phyloP scores from a whole-genome alignment of 2,113 vertebrate species.

The Silurus asotus region DNA sequence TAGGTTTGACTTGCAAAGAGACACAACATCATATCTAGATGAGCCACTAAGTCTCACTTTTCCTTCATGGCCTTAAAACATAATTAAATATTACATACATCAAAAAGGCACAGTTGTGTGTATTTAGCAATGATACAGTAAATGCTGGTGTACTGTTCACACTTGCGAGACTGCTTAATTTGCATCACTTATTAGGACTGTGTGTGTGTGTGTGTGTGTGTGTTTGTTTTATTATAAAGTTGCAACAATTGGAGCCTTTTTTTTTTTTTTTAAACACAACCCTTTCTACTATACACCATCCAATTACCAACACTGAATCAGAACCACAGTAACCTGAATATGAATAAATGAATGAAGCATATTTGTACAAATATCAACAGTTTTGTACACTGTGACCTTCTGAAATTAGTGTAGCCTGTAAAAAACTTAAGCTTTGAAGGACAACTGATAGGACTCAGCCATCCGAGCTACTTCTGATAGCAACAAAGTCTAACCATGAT shows the following conservation, averaged over 20 bases:
- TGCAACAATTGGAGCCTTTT: background rate
- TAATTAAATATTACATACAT: background rate
- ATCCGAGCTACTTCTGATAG: slow-evolving; percentile 53
- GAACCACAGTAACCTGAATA: background rate
- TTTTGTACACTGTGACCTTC: slow-evolving; percentile 24
- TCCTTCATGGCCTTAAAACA: background rate
- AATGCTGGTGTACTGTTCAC: background rate
- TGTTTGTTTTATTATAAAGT: background rate
- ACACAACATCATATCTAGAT: background rate
- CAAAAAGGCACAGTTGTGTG: background rate
- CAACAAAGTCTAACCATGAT: slow-evolving; percentile 69
- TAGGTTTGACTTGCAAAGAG: background rate
- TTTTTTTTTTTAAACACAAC: background rate
- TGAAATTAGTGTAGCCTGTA: slow-evolving; percentile 12
- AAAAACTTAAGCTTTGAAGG: slow-evolving; percentile 13
- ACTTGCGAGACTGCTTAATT: background rate
- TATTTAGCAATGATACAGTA: background rate
- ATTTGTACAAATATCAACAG: background rate
- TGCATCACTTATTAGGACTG: background rate
- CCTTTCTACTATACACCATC: background rate
- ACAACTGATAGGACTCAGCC: slow-evolving; percentile 27
- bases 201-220: background rate
- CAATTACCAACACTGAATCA: background rate
- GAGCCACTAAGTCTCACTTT: background rate
- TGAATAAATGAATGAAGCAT: background rate